Conservation (phyloP, 2,888 invertebrate genomes). For the Gari tellinella region DNA sequence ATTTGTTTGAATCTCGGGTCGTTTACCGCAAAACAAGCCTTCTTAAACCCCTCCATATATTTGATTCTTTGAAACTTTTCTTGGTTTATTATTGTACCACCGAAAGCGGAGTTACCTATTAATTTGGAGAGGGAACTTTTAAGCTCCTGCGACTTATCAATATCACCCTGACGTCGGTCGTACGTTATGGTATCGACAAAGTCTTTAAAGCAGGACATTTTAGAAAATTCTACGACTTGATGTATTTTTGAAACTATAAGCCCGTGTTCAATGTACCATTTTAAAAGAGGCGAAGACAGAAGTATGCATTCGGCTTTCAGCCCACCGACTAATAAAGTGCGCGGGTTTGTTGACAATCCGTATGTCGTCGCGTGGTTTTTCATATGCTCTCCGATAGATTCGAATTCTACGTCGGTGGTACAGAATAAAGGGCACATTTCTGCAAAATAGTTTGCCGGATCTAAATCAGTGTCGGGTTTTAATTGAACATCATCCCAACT, state of each 20-base stretch:
- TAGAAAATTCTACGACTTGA: slow-evolving; percentile 42
- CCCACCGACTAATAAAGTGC: slow-evolving; percentile 34
- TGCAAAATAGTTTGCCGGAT: slow-evolving; percentile 29
- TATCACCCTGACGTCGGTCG: slow-evolving; percentile 35
- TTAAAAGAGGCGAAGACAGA: slow-evolving; percentile 39
- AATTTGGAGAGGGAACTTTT: slow-evolving; percentile 16
- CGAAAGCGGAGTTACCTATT: slow-evolving; percentile 23
- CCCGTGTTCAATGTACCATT: slow-evolving; percentile 58
- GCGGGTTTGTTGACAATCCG: slow-evolving; percentile 18
- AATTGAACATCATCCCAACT: slow-evolving; percentile 11
- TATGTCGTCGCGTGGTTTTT: slow-evolving; percentile 15
- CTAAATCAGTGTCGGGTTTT: slow-evolving; percentile 8
- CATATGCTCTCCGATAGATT: slow-evolving; percentile 44
- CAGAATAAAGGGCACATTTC: slow-evolving; percentile 49
- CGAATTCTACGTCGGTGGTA: slow-evolving; percentile 30
- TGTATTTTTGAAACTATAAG: slow-evolving; percentile 36
- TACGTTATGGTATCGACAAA: too few species aligned
- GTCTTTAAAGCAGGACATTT: too few species aligned
- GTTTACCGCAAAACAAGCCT: slow-evolving; percentile 10
- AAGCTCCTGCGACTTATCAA: slow-evolving; percentile 7
- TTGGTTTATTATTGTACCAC: slow-evolving; percentile 16
- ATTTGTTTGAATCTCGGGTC: too few species aligned
- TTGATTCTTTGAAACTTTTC: slow-evolving; percentile 21
- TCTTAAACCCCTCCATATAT: slow-evolving; percentile 15
- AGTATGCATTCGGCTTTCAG: slow-evolving; percentile 34